Evolutionary conservation across 2,888 invertebrate genomes (phyloP).

Genomic region (Drosophila niveifrons): DNA sequence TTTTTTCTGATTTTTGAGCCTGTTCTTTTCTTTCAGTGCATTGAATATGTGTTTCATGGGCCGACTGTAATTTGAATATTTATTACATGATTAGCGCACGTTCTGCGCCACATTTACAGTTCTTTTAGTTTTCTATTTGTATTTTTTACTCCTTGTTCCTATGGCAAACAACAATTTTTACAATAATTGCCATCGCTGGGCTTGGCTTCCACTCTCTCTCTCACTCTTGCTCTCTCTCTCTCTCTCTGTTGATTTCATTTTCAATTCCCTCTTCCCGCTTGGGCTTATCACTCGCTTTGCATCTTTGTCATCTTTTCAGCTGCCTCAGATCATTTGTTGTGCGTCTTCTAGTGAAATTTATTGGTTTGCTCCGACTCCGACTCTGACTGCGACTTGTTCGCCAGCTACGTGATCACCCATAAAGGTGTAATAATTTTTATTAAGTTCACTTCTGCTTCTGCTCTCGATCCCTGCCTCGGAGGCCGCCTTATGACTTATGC

Average conservation of each 20-base stretch:
- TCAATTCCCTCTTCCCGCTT: neutral
- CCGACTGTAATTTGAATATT: conserved; percentile 75
- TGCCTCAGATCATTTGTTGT: conserved; percentile 65
- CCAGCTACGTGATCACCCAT: conserved; percentile 85
- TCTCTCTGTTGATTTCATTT: neutral
- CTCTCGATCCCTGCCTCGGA: conserved; percentile 6
- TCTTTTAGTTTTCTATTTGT: conserved; percentile 1
- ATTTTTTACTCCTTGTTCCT: conserved; percentile 16
- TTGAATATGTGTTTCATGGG: too few relatives aligned
- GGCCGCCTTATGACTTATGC: conserved; percentile 71
- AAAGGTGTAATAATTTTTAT: conserved; percentile 85
- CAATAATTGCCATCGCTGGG: conserved; percentile 44
- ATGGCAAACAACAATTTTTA: conserved; percentile 14
- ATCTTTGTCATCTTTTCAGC: conserved; percentile 63
- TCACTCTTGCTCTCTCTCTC: neutral
- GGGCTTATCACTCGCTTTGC: conserved; percentile 49
- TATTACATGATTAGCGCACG: conserved; percentile 74
- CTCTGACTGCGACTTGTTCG: conserved; percentile 43
- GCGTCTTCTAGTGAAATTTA: conserved; percentile 76
- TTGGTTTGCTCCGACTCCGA: conserved; percentile 51
- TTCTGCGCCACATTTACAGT: conserved; percentile 36
- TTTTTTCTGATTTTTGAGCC: too few relatives aligned
- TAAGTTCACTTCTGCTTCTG: conserved; percentile 64
- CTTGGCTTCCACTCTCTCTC: conserved; percentile 28
- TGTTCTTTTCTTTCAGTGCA: too few relatives aligned